Percentiles rank a stretch among this genome's conserved stretches.
phyloP scores from a whole-genome alignment of 2,113 vertebrate species.

The Oenanthe oenanthe region DNA sequence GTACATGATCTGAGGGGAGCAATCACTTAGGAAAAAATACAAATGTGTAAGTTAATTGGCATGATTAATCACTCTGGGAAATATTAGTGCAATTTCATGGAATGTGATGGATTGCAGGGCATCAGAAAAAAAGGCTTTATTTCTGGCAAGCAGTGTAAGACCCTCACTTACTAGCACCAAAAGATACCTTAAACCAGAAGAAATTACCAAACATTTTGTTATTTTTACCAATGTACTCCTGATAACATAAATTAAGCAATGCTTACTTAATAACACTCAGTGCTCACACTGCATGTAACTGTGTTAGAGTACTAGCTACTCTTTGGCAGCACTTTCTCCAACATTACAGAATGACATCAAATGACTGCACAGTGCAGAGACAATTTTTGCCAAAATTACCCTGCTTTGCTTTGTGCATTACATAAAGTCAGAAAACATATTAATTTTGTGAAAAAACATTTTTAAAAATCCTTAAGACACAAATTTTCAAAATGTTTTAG shows the following conservation, averaged over 20 bases:
- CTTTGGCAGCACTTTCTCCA: background rate
- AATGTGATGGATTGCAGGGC: background rate
- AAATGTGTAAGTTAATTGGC: background rate
- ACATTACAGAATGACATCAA: accelerated
- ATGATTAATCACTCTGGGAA: conserved; percentile 1
- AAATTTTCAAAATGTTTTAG: background rate
- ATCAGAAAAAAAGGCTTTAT: background rate
- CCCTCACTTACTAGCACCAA: background rate
- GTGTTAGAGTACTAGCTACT: background rate
- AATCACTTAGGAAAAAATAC: background rate
- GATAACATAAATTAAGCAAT: background rate
- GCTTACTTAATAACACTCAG: background rate
- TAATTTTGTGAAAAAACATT: background rate
- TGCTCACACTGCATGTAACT: background rate
- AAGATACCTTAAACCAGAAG: background rate
- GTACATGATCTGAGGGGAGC: background rate
- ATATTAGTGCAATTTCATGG: background rate
- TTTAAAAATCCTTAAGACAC: background rate
- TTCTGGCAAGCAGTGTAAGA: background rate
- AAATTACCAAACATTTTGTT: background rate
- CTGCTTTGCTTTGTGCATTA: background rate
- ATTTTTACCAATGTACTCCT: background rate
- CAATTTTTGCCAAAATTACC: background rate
- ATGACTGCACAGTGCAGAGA: background rate
- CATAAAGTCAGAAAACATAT: background rate